Evolutionary conservation across 2,797 vertebrate genomes (phyloP).

Genomic region (Rhincodon typus): DNA sequence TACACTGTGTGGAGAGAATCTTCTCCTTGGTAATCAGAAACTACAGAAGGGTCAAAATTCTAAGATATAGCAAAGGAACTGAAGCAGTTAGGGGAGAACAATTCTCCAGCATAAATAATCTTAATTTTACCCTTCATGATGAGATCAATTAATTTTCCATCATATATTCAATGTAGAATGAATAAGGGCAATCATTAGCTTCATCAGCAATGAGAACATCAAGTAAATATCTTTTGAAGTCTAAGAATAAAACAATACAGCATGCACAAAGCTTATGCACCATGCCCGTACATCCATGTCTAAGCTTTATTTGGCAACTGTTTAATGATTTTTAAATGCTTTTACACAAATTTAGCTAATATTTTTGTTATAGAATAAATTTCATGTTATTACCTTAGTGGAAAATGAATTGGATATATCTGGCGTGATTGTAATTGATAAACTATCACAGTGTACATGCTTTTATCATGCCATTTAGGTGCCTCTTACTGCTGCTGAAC

Average conservation of each 20-base stretch:
- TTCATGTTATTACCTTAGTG: conserved; percentile 74
- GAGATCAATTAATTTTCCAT: conserved; percentile 69
- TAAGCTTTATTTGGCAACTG: conserved; percentile 64
- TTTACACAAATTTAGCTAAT: conserved; percentile 75
- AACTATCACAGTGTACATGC: conserved; percentile 50
- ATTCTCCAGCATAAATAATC: conserved; percentile 41
- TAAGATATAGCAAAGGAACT: not conserved
- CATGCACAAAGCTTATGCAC: conserved; percentile 46
- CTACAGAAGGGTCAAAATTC: not conserved
- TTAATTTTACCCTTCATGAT: conserved; percentile 56
- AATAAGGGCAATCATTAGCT: conserved; percentile 60
- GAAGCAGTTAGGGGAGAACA: not conserved
- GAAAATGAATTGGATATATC: conserved; percentile 63
- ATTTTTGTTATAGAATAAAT: conserved; percentile 70
- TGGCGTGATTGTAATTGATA: conserved; percentile 66
- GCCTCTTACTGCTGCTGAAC: conserved; percentile 51
- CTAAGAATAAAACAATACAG: conserved; percentile 55
- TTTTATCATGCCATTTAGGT: conserved; percentile 35
- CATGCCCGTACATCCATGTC: conserved; percentile 52
- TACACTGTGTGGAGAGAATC: not conserved
- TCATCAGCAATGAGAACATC: conserved; percentile 57
- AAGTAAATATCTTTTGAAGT: conserved; percentile 58
- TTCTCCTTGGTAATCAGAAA: not conserved
- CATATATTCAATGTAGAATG: conserved; percentile 61
- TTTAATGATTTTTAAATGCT: conserved; percentile 77